Evolutionary conservation across 2,797 vertebrate species (phyloP), one percentile per base, ranked within the genome.

Genomic region (Lepilemur septentrionalis): DNA sequence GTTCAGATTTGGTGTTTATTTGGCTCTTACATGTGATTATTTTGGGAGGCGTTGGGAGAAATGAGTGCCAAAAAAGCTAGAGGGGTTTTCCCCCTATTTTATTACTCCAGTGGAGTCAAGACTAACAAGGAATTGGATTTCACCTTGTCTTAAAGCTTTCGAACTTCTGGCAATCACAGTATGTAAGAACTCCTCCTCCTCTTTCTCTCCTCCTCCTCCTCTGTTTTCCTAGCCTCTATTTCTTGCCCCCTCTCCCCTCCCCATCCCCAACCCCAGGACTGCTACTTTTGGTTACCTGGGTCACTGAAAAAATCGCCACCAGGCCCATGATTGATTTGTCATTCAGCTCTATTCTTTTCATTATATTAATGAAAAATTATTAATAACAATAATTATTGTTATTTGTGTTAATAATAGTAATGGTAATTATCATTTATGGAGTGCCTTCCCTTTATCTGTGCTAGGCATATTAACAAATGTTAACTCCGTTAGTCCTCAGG

Each of bases 31-130:
- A 14, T 93, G 20, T 94, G 96, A 93, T 95, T 87, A 63, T 94
- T 97, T 96, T 96, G 96, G 93, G 91, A 97, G 57, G 32, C 83
- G 80, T 90, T 94, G 86, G 46, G 78, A 46, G 89, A 79, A 65
- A 57, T 72, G 61, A 81, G 48, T 90, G 96, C 97, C 95, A 92
- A 55, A 92, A 96, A 89, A 41, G 48, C 93, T 88, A n/a, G 67
- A 83, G 73, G 69, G 82, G 79, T 96, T 67, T 41, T 6, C 18
- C 17, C 25, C 5, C 18, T 10, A 6, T 55, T 94, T 95, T 97
- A 78, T 98, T 97, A 93, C 96, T 97, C 67, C 91, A 93, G 63
- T 91, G 46, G 92, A 93, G 61, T 95, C 38, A 59, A 67, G 89
- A 46, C 65, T 96, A 87, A 94, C 76, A 93, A 94, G 75, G 57